Evolutionary conservation across 2,797 vertebrate species (phyloP).

Genomic region (Chrysocyon brachyurus): DNA sequence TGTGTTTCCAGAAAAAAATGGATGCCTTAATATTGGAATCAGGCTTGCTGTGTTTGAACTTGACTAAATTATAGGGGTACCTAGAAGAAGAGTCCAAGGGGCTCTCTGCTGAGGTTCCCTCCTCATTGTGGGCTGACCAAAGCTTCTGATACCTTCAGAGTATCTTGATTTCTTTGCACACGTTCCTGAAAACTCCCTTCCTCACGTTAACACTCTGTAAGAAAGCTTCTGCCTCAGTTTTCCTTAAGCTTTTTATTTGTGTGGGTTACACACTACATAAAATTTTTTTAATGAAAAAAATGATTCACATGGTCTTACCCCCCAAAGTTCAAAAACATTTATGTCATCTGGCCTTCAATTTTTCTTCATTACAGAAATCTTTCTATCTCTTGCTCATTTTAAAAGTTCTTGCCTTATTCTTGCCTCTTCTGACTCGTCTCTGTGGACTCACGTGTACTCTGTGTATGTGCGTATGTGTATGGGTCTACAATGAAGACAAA

Average conservation of each 20-base stretch:
- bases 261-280: constrained; percentile 87
- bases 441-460: background rate
- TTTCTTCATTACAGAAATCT: constrained; percentile 49
- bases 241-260: constrained; percentile 88
- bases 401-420: constrained; percentile 82
- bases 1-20: background rate
- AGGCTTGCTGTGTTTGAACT: background rate
- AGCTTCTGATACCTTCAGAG: background rate
- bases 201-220: constrained; percentile 69
- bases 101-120: background rate
- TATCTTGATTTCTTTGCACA: background rate
- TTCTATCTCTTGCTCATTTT: constrained; percentile 68
- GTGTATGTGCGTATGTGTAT: background rate
- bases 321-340: constrained; percentile 85
- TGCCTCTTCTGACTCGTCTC: constrained; percentile 73
- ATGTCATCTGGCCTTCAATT: constrained; percentile 68
- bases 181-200: constrained; percentile 14
- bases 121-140: background rate
- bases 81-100: background rate
- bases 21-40: background rate
- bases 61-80: background rate
- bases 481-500: background rate
- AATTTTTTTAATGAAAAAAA: constrained; percentile 86
- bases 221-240: constrained; percentile 84
- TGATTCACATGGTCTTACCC: constrained; percentile 85